phyloP scores from a whole-genome alignment of 2,888 invertebrate species.

The Cryptocephalus primarius region DNA sequence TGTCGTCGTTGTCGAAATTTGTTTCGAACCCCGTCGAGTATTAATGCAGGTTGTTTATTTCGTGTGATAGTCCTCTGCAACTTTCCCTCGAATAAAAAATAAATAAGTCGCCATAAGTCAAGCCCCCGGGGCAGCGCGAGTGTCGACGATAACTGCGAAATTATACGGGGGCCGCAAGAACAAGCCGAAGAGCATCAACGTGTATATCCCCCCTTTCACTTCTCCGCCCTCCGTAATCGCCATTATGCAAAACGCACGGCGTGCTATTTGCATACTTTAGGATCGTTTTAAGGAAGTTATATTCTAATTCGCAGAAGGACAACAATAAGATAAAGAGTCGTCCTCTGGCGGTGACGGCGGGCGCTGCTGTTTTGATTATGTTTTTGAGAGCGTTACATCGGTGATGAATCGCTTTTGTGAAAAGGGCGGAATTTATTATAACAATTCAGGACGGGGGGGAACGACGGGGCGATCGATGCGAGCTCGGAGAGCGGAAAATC shows the following conservation, averaged over 20 bases:
- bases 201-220: conserved; percentile 15
- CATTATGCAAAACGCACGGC: conserved; percentile 31
- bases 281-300: conserved; percentile 32
- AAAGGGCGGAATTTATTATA: too few species aligned
- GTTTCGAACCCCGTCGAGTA: too few species aligned
- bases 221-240: conserved; percentile 17
- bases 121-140: conserved; percentile 14
- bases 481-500: too few species aligned
- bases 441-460: too few species aligned
- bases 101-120: conserved; percentile 31
- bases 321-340: conserved; percentile 18
- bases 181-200: conserved; percentile 20
- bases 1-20: too few species aligned
- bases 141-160: conserved; percentile 31
- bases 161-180: conserved; percentile 26
- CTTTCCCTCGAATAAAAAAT: conserved; percentile 14
- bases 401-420: too few species aligned
- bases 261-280: conserved; percentile 34
- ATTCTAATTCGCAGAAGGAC: conserved; percentile 19
- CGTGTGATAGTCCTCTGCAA: too few species aligned
- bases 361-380: conserved; percentile 7
- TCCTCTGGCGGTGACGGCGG: conserved; percentile 24
- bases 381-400: too few species aligned
- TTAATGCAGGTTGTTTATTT: too few species aligned
- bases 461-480: too few species aligned